Base-by-base conservation (phyloP, 1,140 invertebrate genomes). In the Papilio polyxenes region DNA sequence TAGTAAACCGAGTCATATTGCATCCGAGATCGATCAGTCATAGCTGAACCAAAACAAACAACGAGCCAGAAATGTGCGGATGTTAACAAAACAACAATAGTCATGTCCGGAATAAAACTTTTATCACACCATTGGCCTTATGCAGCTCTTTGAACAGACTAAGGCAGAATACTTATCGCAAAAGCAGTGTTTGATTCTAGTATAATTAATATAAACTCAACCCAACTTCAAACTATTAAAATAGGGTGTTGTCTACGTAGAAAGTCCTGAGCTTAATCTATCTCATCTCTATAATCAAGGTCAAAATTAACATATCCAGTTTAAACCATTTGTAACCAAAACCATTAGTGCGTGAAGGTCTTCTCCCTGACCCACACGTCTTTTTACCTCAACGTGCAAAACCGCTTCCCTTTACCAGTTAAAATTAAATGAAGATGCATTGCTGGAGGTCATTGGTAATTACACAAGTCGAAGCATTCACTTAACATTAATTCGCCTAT, bases 31-130 rank as follows among this genome's bases (percentile, higher is more conserved):
- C 23, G 31, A 69, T 69, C 23, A 31, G 3, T 69, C 23, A 37
- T 37, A 72, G 15, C 31, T 72, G 31, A 72, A 72, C 31, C 23
- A 72, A 72, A 72, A 72, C 31, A 72, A 72, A 72, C 65, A 72
- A 37, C 13, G 31, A 65, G 20, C 62, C 31, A 40, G 65, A 37
- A 72, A 40, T 72, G 65, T 72, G 15, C 65, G 65, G 31, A 72
- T 72, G 62, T 65, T 65, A 65, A 17, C 23, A 65, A 23, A 31
- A 23, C 23, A 59, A 59, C n/a, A 59, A 20, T 59, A 59, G n/a
- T 59, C 56, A 6, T 59, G 56, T 59, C n/a, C 0, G 53, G 53
- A 56, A 56, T 17, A 56, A 15, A 56, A n/a, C 53, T 56, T 17
- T 15, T 15, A 53, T 17, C 11, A 3, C 13, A 53, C 4, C 51